A percentile compares a stretch with the other conserved stretches of the same genome.
Conservation (phyloP, 2,888 invertebrate genomes). For the Eurytoma californica region DNA sequence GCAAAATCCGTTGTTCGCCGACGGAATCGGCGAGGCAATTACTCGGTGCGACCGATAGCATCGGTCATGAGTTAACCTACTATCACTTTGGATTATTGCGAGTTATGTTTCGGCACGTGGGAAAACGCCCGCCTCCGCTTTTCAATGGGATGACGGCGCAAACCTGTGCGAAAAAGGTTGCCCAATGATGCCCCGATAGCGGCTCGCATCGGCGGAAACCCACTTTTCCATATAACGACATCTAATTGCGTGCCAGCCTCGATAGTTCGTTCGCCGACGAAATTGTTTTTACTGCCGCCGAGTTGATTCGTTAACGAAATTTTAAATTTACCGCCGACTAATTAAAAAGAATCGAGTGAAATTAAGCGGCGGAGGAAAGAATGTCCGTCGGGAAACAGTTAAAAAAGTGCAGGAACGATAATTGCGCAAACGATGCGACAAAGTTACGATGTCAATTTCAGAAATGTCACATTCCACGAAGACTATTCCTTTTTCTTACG, state of each 20-base stretch:
- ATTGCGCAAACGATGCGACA: conserved; percentile 44
- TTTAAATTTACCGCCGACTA: not conserved
- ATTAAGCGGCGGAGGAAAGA: conserved; percentile 45
- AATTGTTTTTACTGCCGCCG: not conserved
- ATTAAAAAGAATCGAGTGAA: conserved; percentile 59
- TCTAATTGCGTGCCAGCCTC: conserved; percentile 39
- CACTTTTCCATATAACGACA: conserved; percentile 64
- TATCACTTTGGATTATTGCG: conserved; percentile 73
- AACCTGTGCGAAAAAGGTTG: conserved; percentile 68
- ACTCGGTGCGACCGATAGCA: conserved; percentile 66
- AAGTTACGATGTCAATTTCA: conserved; percentile 48
- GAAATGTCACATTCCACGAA: conserved; percentile 40
- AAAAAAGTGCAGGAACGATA: conserved; percentile 45
- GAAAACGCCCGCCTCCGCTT: conserved; percentile 66
- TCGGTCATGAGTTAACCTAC: conserved; percentile 72
- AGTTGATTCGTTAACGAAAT: not conserved
- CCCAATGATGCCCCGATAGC: conserved; percentile 73
- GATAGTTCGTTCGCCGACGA: not conserved
- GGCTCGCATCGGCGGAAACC: conserved; percentile 71
- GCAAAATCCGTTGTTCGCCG: conserved; percentile 48
- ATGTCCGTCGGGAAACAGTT: conserved; percentile 33
- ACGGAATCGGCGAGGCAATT: conserved; percentile 66
- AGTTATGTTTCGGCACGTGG: conserved; percentile 73
- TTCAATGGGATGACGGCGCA: conserved; percentile 64
- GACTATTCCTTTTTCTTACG: conserved; percentile 48